Percentiles rank a stretch among this genome's conserved stretches.
Conservation (phyloP, 2,797 vertebrate genomes). For the Spondyliosoma cantharus region DNA sequence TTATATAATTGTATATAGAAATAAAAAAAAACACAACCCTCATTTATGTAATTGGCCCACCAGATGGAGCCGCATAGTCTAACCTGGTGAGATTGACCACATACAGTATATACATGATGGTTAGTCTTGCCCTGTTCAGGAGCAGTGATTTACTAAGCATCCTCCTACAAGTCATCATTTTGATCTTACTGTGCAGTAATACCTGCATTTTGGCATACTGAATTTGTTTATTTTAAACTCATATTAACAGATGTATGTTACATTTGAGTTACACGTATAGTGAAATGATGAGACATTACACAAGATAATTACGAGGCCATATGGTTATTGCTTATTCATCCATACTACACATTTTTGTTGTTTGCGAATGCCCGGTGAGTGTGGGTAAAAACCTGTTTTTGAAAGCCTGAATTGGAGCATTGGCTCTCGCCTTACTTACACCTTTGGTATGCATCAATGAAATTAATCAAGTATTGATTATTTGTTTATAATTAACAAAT, state of each 20-base stretch:
- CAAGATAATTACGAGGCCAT: background rate
- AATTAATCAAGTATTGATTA: background rate
- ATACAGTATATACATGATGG: background rate
- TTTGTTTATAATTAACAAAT: background rate
- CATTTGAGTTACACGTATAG: background rate
- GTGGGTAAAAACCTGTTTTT: background rate
- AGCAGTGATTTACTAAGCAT: background rate
- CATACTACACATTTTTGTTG: background rate
- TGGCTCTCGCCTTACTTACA: background rate
- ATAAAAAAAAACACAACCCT: background rate
- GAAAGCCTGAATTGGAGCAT: background rate
- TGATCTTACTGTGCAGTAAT: background rate
- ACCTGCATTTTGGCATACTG: background rate
- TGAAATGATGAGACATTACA: background rate
- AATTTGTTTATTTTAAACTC: background rate
- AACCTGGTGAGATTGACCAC: slow-evolving; percentile 8
- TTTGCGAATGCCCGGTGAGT: no score
- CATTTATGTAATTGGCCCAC: slow-evolving; percentile 34
- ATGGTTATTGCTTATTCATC: no score
- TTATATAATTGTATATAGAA: background rate
- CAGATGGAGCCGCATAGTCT: slow-evolving; percentile 48
- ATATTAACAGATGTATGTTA: background rate
- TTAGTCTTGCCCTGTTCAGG: background rate
- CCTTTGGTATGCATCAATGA: background rate
- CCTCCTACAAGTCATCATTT: background rate